Evolutionary conservation across 2,888 invertebrate species (phyloP), one percentile per base, ranked within the genome.

Genomic region (Isotomurus palustris): DNA sequence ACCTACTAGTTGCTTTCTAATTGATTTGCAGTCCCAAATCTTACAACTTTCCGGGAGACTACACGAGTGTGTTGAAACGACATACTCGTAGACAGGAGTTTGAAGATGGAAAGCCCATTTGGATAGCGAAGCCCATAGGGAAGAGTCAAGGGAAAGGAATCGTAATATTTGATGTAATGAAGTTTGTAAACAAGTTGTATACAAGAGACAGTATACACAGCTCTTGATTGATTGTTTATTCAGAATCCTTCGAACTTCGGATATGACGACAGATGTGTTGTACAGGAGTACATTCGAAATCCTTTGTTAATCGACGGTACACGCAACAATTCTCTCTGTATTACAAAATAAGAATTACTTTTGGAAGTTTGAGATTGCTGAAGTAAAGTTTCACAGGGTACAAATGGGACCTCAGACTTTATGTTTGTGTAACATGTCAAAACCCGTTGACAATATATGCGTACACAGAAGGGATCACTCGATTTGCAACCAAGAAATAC

Each of bases 381-480:
- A n/a, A n/a, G n/a, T n/a, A n/a, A n/a, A n/a, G n/a, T n/a, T n/a
- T n/a, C n/a, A n/a, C n/a, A n/a, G 12, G 10, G 44, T 90, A 91
- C 78, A 94, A 94, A 77, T 94, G 93, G 77, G 94, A 94, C 77
- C 80, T 94, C 35, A 80, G 94, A 27, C 77, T 94, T 22, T 94
- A 94, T 77, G 91, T 91, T 10, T 88, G 90, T 73, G 86, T 94
- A 50, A 88, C 92, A 0, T 88, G 87, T 0, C 90, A 89, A 73
- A 84, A 87, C 65, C 94, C 93, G 0, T 80, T 93, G 4, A 84
- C 88, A 0, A 84, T 92, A 40, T 94, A 94, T 74, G 80, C 93
- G 75, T 93, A 91, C 74, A 84, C 87, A 47, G 91, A 93, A 73
- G 93, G 94, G 5, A 76, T 94, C 38, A 88, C 85, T 12, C 79